Evolutionary conservation across 2,113 vertebrate species (phyloP).

Genomic region (Podarcis cretensis): DNA sequence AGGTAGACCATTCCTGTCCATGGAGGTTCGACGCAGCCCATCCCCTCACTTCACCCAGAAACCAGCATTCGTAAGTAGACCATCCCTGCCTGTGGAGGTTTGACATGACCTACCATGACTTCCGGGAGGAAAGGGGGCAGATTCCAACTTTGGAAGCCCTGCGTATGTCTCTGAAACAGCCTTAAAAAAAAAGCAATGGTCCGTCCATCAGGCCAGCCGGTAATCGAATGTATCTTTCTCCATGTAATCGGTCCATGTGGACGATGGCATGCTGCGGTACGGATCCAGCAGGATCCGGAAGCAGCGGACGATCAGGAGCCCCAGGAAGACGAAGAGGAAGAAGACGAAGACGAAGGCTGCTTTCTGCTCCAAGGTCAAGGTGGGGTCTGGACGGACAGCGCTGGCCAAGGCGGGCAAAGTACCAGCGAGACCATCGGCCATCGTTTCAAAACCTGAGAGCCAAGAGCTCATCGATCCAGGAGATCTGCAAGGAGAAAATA

Average conservation of each 20-base stretch:
- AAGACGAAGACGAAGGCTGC: slow-evolving; percentile 83
- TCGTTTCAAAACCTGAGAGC: slow-evolving; percentile 56
- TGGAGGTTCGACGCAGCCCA: background rate
- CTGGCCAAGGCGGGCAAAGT: slow-evolving; percentile 79
- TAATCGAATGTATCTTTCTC: slow-evolving; percentile 87
- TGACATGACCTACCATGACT: accelerated
- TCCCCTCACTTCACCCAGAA: background rate
- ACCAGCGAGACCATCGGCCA: slow-evolving; percentile 79
- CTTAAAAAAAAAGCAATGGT: no score
- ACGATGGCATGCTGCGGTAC: slow-evolving; percentile 86
- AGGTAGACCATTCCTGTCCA: background rate
- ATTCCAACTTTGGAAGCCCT: no score
- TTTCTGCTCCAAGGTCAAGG: slow-evolving; percentile 84
- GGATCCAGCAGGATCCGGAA: slow-evolving; percentile 87
- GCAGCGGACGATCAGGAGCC: slow-evolving; percentile 84
- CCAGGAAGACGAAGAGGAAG: slow-evolving; percentile 86
- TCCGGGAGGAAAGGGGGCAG: background rate
- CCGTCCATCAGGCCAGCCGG: slow-evolving; percentile 77
- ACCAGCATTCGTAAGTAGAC: background rate
- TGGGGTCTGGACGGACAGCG: slow-evolving; percentile 74
- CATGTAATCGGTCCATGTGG: slow-evolving; percentile 87
- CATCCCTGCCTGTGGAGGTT: background rate
- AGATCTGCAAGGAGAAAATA: background rate
- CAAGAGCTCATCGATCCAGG: background rate
- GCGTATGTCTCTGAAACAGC: background rate